Evolutionary conservation across 2,888 invertebrate species (phyloP).

Genomic region (Caenorhabditis macrosperma): DNA sequence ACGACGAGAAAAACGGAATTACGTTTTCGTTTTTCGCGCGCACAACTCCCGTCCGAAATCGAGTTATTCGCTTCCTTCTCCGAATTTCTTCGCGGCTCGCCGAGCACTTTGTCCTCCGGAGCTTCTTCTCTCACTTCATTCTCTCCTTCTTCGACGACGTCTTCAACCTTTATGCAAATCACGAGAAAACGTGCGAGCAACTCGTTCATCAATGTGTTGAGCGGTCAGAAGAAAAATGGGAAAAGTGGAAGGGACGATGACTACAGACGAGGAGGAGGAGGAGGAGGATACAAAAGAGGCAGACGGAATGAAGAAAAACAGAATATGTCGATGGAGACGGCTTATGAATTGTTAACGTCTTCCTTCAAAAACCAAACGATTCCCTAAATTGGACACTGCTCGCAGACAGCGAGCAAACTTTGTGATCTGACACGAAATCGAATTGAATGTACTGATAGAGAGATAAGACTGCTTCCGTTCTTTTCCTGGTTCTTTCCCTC

Average conservation of each 20-base stretch:
- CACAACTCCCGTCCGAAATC: constrained; percentile 45
- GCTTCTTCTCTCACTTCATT: constrained; percentile 4
- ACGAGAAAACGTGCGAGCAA: constrained; percentile 1
- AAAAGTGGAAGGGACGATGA: background rate
- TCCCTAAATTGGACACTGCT: constrained; percentile 12
- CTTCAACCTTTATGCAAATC: constrained; percentile 55
- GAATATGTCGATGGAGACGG: constrained; percentile 19
- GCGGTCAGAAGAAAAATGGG: constrained; percentile 3
- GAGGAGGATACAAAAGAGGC: constrained; percentile 19
- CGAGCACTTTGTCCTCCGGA: constrained; percentile 51
- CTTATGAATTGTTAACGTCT: constrained; percentile 45
- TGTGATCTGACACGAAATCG: background rate
- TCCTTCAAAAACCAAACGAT: constrained; percentile 21
- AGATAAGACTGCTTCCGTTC: no score
- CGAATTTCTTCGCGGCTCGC: constrained; percentile 42
- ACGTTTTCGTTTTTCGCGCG: constrained; percentile 50
- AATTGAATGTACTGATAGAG: no score
- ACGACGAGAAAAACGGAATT: constrained; percentile 47
- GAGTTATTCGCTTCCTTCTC: constrained; percentile 47
- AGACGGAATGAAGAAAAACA: background rate
- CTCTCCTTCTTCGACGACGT: constrained; percentile 19
- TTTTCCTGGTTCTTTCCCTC: no score
- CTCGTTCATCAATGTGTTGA: constrained; percentile 11
- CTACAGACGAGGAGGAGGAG: no score
- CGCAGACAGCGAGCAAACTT: background rate